phyloP scores from a whole-genome alignment of 2,888 invertebrate genomes.

The Hoplodrina blanda region DNA sequence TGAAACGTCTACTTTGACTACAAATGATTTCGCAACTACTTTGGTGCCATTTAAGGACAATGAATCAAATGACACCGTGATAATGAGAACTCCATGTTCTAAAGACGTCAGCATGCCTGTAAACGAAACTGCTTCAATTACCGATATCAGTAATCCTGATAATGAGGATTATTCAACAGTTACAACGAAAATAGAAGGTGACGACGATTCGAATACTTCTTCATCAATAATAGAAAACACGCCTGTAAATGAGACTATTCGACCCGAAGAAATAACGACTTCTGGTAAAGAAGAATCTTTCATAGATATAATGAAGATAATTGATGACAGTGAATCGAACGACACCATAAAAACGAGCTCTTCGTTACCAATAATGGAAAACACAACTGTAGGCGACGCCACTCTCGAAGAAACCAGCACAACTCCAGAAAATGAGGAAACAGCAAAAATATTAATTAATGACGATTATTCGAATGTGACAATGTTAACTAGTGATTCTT shows the following conservation, averaged over 20 bases:
- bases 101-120: not conserved
- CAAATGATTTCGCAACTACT: not conserved
- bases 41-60: not conserved
- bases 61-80: conserved; percentile 10
- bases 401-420: not conserved
- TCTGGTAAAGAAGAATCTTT: not conserved
- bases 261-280: not conserved
- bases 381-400: not conserved
- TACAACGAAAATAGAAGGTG: not conserved
- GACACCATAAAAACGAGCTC: not conserved
- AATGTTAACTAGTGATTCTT: not conserved
- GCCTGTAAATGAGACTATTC: not conserved
- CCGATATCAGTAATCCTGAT: not conserved
- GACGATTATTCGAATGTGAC: not conserved
- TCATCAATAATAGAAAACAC: not conserved
- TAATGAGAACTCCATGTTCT: not conserved
- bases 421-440: not conserved
- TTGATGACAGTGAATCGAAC: not conserved
- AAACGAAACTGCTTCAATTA: not conserved
- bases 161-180: not conserved
- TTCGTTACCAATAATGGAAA: not conserved
- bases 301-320: not conserved
- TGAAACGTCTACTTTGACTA: not conserved
- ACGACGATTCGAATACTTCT: not conserved
- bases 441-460: not conserved